phyloP scores from a whole-genome alignment of 2,888 invertebrate species.

The Coleophora flavipennella region DNA sequence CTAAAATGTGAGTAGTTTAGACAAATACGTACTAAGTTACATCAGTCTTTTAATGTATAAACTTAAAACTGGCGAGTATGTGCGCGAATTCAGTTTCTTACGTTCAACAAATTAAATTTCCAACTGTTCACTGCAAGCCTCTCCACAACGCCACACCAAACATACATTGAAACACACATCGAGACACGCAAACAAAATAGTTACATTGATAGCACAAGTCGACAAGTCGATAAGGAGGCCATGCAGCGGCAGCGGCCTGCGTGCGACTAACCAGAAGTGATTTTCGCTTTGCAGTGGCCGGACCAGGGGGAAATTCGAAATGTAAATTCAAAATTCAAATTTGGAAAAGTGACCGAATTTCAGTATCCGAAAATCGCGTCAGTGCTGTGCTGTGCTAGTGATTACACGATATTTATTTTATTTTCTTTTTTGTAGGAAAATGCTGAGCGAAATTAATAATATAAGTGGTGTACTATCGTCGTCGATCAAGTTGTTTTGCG shows the following conservation, averaged over 20 bases:
- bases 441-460: slow-evolving; percentile 69
- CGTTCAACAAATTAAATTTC: no score
- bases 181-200: slow-evolving; percentile 39
- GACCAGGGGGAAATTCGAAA: slow-evolving; percentile 67
- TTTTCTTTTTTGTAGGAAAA: slow-evolving; percentile 71
- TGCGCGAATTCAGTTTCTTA: slow-evolving; percentile 27
- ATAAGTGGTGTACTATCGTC: slow-evolving; percentile 69
- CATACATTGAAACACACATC: slow-evolving; percentile 26
- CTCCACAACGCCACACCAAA: slow-evolving; percentile 13
- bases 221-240: slow-evolving; percentile 36
- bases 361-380: slow-evolving; percentile 16
- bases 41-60: no score
- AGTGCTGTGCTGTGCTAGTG: slow-evolving; percentile 55
- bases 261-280: slow-evolving; percentile 64
- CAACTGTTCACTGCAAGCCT: slow-evolving; percentile 1
- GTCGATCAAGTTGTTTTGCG: slow-evolving; percentile 70
- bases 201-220: slow-evolving; percentile 27
- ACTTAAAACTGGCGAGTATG: no score
- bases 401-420: slow-evolving; percentile 44
- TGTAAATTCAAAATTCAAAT: slow-evolving; percentile 35
- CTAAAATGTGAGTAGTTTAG: no score
- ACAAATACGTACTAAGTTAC: no score
- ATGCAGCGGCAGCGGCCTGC: slow-evolving; percentile 40
- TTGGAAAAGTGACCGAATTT: not conserved
- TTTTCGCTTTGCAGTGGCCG: slow-evolving; percentile 71